A percentile compares a stretch with the other conserved stretches of the same genome.
These are phyloP conservation scores for Oscarella lobularis DNA, from an alignment of 37 sponge, comb jelly and placozoan species.

Conservation along the genomic window DNA sequence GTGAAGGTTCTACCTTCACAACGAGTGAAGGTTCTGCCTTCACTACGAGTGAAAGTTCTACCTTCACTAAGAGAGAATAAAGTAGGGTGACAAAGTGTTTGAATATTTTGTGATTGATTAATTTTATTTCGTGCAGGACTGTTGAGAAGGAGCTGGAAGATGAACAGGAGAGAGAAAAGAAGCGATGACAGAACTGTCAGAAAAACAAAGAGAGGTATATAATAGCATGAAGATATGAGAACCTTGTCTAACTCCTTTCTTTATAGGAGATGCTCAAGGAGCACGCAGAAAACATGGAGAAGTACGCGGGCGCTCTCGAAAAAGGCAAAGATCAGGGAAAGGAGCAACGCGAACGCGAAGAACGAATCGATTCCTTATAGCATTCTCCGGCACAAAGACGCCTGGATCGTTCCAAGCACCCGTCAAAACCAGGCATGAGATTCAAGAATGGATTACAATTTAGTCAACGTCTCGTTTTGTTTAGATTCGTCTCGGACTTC, in stretches of 20 bases:
- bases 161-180: neutral
- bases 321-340: neutral
- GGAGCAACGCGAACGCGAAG: slow-evolving; percentile 5
- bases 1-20: too few species aligned
- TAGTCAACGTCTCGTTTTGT: neutral
- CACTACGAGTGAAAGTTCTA: too few species aligned
- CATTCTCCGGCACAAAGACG: slow-evolving; percentile 96
- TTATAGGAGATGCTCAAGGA: neutral
- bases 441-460: neutral
- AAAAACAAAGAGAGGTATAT: slow-evolving; percentile 10
- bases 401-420: slow-evolving; percentile 90
- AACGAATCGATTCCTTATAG: slow-evolving; percentile 64
- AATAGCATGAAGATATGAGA: too few species aligned
- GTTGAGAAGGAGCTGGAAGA: neutral
- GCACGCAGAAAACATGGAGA: neutral
- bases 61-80: neutral
- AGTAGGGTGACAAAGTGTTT: too few species aligned
- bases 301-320: slow-evolving; percentile 4
- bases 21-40: too few species aligned
- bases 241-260: too few species aligned
- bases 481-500: slow-evolving; percentile 50
- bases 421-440: slow-evolving; percentile 74
- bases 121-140: neutral
- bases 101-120: too few species aligned
- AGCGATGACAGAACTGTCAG: neutral